Evolutionary conservation across 2,888 invertebrate genomes (phyloP), one percentile per base, ranked within the genome.

Genomic region (Acanthosoma haemorrhoidale): DNA sequence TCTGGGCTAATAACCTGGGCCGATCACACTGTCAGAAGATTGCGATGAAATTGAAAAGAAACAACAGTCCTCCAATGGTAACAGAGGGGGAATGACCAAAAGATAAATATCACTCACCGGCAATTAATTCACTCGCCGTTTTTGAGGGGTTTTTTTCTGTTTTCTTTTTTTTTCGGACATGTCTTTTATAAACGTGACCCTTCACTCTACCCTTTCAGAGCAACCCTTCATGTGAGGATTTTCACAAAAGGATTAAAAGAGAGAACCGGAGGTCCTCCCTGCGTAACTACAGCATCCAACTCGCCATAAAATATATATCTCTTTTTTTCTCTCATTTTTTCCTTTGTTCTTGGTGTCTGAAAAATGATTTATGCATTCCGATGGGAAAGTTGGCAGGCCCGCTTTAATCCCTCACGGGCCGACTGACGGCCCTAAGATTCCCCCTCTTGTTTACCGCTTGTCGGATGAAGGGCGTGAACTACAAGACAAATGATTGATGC

Each of bases 101-200:
- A 34, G 61, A 61, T 61, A 61, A 61, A 61, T 61, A 61, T 34
- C 31, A 59, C 59, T 32, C 18, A 13, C 31, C 25, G 21, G n/a
- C 61, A 61, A 61, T 61, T 61, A 61, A 61, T 61, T 61, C 61
- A 38, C 36, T 61, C 38, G 16, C 34, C 59, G 18, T 61, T 61
- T 61, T 61, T 61, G 34, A 21, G 38, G 4, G n/a, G 13, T 13
- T 41, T 41, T 41, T 61, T 61, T 31, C 18, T 59, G 8, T 32
- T 25, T 60, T 32, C 31, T 16, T 16, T 60, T 13, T 61, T 61
- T 21, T 11, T n/a, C 16, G 41, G 5, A 16, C 41, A 16, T 21
- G 36, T 25, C 5, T 25, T 51, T 51, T 51, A 25, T 2, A 25
- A 25, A 51, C 51, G 29, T 25, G 13, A 2, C n/a, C 51, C 51